Evolutionary conservation across 2,888 invertebrate genomes (phyloP).

Genomic region (Creontiades dilutus): DNA sequence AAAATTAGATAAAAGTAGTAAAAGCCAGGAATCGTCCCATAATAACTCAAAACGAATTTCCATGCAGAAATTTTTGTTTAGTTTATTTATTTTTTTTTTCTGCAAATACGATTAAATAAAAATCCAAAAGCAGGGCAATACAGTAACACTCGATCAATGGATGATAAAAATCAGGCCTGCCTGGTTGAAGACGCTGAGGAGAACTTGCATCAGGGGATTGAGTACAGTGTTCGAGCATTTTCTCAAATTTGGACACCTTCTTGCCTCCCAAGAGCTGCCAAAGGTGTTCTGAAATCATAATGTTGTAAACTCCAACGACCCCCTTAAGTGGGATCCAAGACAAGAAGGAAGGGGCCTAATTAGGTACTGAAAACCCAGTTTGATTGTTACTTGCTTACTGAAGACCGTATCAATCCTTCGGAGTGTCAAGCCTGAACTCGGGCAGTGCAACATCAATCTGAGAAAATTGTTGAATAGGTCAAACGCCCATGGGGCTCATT

Average conservation of each 20-base stretch:
- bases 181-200: neutral
- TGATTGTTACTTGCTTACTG: neutral
- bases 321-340: constrained; percentile 14
- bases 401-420: neutral
- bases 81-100: neutral
- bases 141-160: neutral
- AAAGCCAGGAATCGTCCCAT: no score
- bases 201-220: neutral
- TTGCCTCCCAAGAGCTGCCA: neutral
- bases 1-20: no score
- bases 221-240: no score
- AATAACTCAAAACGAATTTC: no score
- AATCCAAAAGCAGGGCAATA: neutral
- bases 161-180: constrained; percentile 26
- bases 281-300: neutral
- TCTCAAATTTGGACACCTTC: neutral
- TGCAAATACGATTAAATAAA: neutral
- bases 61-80: no score
- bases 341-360: neutral
- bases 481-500: neutral
- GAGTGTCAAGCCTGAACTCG: neutral
- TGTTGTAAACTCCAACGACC: neutral
- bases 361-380: neutral
- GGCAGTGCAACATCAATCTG: neutral
- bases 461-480: neutral